Conservation (phyloP, 2,797 vertebrate genomes). For the Tachyglossus aculeatus region DNA sequence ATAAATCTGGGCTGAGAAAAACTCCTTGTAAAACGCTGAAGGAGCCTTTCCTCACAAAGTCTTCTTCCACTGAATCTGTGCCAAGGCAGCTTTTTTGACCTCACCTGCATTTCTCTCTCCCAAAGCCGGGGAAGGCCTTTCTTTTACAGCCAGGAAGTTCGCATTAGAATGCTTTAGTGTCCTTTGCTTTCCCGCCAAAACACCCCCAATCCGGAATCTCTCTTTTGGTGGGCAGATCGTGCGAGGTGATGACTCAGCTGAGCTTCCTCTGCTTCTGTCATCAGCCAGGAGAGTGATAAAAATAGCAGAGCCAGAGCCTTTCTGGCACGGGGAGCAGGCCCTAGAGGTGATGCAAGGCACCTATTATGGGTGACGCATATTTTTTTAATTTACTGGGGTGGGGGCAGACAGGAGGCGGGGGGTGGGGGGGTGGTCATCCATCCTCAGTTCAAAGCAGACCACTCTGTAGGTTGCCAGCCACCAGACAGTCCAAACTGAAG, state of each 20-base stretch:
- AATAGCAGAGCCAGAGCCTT: slow-evolving; percentile 8
- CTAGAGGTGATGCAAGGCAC: neutral
- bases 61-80: too few species aligned
- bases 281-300: slow-evolving; percentile 36
- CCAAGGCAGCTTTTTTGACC: too few species aligned
- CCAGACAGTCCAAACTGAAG: too few species aligned
- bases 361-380: neutral
- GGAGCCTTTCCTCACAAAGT: neutral
- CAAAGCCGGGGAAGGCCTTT: too few species aligned
- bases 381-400: too few species aligned
- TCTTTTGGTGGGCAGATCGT: slow-evolving; percentile 40
- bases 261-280: slow-evolving; percentile 52
- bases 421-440: too few species aligned
- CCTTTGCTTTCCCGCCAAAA: slow-evolving; percentile 38
- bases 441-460: too few species aligned
- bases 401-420: too few species aligned
- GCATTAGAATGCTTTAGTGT: slow-evolving; percentile 23
- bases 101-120: neutral
- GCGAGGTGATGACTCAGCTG: slow-evolving; percentile 51
- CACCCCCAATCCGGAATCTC: slow-evolving; percentile 27
- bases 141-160: slow-evolving; percentile 59
- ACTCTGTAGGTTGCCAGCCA: too few species aligned
- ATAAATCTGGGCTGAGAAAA: slow-evolving; percentile 37
- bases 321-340: too few species aligned
- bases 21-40: neutral